A percentile compares a stretch with the other conserved stretches of the same genome.
These are phyloP conservation scores for Simalia tracyae DNA, from an alignment of 2,797 vertebrate species.

Conservation along the genomic window DNA sequence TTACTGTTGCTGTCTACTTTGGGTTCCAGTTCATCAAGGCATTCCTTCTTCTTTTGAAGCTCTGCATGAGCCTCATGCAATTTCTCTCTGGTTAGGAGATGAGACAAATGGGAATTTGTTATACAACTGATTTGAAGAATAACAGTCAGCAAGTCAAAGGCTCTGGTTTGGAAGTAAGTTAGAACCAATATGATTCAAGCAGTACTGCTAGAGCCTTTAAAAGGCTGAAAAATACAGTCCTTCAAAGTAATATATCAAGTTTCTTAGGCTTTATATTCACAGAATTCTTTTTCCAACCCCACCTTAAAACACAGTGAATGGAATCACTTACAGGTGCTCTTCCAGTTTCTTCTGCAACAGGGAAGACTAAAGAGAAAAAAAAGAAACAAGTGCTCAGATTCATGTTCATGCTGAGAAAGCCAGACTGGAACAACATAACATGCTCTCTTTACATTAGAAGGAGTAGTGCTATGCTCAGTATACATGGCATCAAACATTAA, in stretches of 20 bases:
- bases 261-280: not conserved
- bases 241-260: not conserved
- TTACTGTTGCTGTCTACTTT: constrained; percentile 80
- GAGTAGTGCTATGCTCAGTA: not conserved
- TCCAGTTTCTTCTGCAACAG: constrained; percentile 88
- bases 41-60: constrained; percentile 86
- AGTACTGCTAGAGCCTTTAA: not conserved
- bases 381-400: not conserved
- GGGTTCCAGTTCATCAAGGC: constrained; percentile 87
- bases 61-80: constrained; percentile 87
- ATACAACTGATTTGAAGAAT: not conserved
- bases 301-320: not conserved
- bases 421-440: not conserved
- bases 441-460: not conserved
- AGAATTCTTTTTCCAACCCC: too few species aligned
- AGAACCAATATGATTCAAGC: not conserved
- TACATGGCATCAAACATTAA: not conserved
- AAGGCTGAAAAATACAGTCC: not conserved
- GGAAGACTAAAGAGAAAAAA: constrained; percentile 73
- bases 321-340: constrained; percentile 86
- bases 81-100: constrained; percentile 78
- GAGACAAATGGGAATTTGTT: not conserved
- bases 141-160: not conserved
- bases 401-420: not conserved
- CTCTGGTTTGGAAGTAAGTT: too few species aligned